These are phyloP conservation scores for Furcula furcula DNA, from an alignment of 2,888 invertebrate genomes.

Conservation along the genomic window DNA sequence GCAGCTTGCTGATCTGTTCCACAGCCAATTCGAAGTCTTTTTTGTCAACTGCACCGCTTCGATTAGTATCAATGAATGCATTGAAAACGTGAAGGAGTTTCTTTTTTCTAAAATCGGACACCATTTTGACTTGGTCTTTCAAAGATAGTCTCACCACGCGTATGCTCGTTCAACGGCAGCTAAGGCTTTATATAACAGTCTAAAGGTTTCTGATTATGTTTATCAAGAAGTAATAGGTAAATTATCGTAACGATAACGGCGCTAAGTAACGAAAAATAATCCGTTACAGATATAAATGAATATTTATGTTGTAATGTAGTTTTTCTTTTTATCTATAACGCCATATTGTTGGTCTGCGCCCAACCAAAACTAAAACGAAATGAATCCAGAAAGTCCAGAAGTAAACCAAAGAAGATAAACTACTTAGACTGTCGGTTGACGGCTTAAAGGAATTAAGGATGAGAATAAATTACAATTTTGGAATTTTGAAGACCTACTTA, in stretches of 20 bases:
- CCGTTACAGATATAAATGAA: not conserved
- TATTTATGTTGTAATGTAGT: too few species aligned
- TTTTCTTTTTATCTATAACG: too few species aligned
- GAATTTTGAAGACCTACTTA: too few species aligned
- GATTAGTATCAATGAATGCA: slow-evolving; percentile 93
- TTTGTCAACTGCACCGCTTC: slow-evolving; percentile 92
- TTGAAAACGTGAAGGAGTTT: slow-evolving; percentile 93
- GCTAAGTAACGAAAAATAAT: slow-evolving; percentile 11
- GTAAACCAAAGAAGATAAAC: too few species aligned
- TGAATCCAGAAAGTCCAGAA: too few species aligned
- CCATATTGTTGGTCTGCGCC: too few species aligned
- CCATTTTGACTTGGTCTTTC: slow-evolving; percentile 63
- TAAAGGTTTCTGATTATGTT: slow-evolving; percentile 14
- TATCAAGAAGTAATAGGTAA: slow-evolving; percentile 14
- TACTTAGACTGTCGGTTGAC: too few species aligned
- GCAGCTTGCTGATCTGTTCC: slow-evolving; percentile 89
- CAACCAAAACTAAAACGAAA: too few species aligned
- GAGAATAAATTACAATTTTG: too few species aligned
- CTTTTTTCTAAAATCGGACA: slow-evolving; percentile 94
- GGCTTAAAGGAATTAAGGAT: too few species aligned
- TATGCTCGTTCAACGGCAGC: slow-evolving; percentile 5
- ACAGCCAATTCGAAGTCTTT: slow-evolving; percentile 93
- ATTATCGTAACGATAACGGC: slow-evolving; percentile 21
- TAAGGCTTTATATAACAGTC: slow-evolving; percentile 31
- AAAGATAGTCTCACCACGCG: slow-evolving; percentile 6